Conservation (phyloP, 2,888 invertebrate species). For the Malthinus seriepunctatus region DNA sequence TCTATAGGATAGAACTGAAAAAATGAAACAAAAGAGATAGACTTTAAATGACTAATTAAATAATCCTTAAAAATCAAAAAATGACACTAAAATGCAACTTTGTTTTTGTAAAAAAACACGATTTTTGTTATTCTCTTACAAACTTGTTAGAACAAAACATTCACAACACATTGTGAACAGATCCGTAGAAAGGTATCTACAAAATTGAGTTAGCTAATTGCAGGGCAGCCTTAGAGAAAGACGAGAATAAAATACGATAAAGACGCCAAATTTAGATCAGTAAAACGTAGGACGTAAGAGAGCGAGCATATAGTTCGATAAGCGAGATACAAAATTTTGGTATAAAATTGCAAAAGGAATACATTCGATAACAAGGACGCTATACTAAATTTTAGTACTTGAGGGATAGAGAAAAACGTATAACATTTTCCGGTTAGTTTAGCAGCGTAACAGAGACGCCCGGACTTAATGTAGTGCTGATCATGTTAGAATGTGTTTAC, state of each 20-base stretch:
- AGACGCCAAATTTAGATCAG: conserved; percentile 21
- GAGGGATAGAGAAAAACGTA: conserved; percentile 15
- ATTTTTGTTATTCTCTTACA: conserved; percentile 11
- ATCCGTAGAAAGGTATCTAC: conserved; percentile 55
- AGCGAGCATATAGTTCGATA: conserved; percentile 16
- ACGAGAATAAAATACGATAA: conserved; percentile 18
- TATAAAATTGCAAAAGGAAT: conserved; percentile 21
- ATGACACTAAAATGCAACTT: too few relatives aligned
- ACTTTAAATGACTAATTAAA: too few relatives aligned
- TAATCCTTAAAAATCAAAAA: too few relatives aligned
- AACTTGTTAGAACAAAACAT: conserved; percentile 52
- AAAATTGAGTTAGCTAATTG: conserved; percentile 58
- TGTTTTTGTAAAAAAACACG: not conserved
- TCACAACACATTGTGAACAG: conserved; percentile 55
- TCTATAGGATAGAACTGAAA: too few relatives aligned
- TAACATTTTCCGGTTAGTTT: conserved; percentile 51
- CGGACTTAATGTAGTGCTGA: conserved; percentile 56
- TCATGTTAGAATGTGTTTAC: conserved; percentile 58
- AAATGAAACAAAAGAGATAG: too few relatives aligned
- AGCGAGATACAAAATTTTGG: conserved; percentile 29
- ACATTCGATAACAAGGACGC: conserved; percentile 15
- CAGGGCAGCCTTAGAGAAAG: conserved; percentile 41
- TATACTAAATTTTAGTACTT: conserved; percentile 13
- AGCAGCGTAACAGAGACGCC: conserved; percentile 52
- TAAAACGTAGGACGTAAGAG: conserved; percentile 18